Percentiles rank a stretch among this genome's conserved stretches.
Conservation (phyloP, 2,888 invertebrate species). For the Torymus aiolomorphi region DNA sequence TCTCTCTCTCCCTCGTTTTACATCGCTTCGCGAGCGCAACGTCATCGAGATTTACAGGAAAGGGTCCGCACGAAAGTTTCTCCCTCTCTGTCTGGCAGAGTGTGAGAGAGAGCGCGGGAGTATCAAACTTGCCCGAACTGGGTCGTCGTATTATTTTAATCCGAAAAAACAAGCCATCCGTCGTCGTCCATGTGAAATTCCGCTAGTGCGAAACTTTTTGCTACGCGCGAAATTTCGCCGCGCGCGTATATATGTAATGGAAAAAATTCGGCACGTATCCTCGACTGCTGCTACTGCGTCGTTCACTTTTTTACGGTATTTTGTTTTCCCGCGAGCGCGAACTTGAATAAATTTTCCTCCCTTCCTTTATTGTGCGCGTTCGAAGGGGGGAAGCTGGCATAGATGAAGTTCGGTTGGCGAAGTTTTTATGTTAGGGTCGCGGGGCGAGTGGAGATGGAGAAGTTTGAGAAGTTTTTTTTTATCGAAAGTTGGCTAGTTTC, state of each 20-base stretch:
- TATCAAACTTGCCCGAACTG: constrained; percentile 40
- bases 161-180: constrained; percentile 37
- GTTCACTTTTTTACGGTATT: background rate
- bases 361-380: constrained; percentile 8
- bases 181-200: constrained; percentile 8
- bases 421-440: constrained; percentile 28
- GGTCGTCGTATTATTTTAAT: constrained; percentile 47
- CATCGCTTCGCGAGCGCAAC: background rate
- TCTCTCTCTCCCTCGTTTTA: constrained; percentile 37
- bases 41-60: constrained; percentile 30
- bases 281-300: background rate
- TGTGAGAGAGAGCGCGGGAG: background rate
- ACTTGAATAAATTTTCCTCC: constrained; percentile 30
- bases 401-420: background rate
- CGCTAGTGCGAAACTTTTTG: too few relatives aligned
- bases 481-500: constrained; percentile 13
- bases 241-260: background rate
- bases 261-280: constrained; percentile 21
- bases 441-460: background rate
- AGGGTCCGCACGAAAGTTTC: constrained; percentile 24
- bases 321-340: constrained; percentile 4
- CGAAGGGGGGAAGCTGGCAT: background rate
- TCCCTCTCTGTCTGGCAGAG: background rate
- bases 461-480: constrained; percentile 9
- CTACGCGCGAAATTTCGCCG: constrained; percentile 18